Conservation (phyloP, 2,888 invertebrate species). For the Aleiodes testaceus region DNA sequence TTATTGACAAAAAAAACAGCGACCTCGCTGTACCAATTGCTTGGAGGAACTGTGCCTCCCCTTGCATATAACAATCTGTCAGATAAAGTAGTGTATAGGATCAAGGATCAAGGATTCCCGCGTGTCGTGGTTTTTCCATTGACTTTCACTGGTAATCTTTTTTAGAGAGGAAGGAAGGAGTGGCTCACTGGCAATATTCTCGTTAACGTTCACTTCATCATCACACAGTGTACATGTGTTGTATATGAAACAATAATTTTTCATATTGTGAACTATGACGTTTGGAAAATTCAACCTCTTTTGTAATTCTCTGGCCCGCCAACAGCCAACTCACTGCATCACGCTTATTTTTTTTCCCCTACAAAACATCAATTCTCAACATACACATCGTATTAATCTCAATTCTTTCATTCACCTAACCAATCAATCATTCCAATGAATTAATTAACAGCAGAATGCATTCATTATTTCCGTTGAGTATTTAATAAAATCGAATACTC, state of each 20-base stretch:
- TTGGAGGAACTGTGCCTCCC: conserved; percentile 34
- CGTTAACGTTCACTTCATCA: conserved; percentile 34
- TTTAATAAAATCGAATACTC: no score
- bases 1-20: conserved; percentile 13
- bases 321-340: conserved; percentile 10
- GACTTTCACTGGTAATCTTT: conserved; percentile 56
- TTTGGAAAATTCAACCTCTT: conserved; percentile 12
- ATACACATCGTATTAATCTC: no score
- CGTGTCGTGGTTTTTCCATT: conserved; percentile 55
- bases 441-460: no score
- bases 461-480: no score
- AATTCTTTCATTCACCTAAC: no score
- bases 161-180: conserved; percentile 32
- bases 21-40: conserved; percentile 28
- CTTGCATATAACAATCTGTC: conserved; percentile 7
- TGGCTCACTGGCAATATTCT: conserved; percentile 32
- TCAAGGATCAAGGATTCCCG: conserved; percentile 58
- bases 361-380: no score
- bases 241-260: conserved; percentile 19
- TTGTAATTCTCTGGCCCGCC: background rate
- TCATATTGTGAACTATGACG: conserved; percentile 27
- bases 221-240: conserved; percentile 4
- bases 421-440: no score
- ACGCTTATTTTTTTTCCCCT: background rate
- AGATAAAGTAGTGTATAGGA: conserved; percentile 54